phyloP scores from a whole-genome alignment of 2,113 vertebrate species.

The Turnix velox region DNA sequence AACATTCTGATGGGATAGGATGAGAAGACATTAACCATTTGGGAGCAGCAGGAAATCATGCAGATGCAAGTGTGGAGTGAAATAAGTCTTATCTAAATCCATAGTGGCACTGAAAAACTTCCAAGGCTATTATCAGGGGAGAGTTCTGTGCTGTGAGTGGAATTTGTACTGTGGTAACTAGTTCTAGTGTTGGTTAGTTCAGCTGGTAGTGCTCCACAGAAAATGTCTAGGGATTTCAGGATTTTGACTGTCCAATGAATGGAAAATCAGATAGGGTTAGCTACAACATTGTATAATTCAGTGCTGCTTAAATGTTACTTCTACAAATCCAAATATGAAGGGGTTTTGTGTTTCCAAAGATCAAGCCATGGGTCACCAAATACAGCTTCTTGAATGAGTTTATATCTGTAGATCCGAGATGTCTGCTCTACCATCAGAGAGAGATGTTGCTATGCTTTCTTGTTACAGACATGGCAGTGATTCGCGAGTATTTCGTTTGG shows the following conservation, averaged over 20 bases:
- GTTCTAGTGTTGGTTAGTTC: neutral
- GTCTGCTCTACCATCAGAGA: neutral
- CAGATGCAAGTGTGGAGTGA: neutral
- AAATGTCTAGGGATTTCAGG: neutral
- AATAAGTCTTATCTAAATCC: neutral
- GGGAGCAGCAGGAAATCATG: neutral
- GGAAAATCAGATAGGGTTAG: neutral
- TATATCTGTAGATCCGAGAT: neutral
- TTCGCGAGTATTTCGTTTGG: slow-evolving; percentile 92
- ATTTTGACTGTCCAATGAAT: neutral
- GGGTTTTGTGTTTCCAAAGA: neutral
- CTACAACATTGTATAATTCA: neutral
- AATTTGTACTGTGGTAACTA: neutral
- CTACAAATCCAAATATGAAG: neutral
- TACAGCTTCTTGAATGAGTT: neutral
- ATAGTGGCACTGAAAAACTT: neutral
- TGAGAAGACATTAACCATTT: neutral
- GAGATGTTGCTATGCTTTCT: neutral
- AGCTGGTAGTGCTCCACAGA: neutral
- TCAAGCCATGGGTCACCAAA: neutral
- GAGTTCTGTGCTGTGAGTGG: neutral
- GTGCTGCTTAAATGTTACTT: neutral
- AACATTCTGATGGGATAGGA: neutral
- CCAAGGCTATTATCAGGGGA: neutral
- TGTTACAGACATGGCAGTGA: slow-evolving; percentile 88